Percentiles rank a stretch among this genome's conserved stretches.
Evolutionary conservation across 2,888 invertebrate species (phyloP).

Genomic region (Peribatodes rhomboidaria): DNA sequence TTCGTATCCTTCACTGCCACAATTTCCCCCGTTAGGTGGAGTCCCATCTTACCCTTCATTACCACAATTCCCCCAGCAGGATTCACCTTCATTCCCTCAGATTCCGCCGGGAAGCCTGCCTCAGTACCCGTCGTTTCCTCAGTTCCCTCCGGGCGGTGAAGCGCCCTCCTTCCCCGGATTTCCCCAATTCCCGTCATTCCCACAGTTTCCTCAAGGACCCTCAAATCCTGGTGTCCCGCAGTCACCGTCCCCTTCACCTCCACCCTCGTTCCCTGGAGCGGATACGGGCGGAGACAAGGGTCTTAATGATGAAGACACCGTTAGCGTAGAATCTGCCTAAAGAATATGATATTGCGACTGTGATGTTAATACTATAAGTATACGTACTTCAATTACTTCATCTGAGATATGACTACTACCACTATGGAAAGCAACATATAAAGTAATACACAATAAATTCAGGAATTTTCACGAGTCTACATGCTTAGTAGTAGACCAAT

Average conservation of each 20-base stretch:
- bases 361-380: not conserved
- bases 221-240: constrained; percentile 52
- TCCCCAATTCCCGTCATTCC: constrained; percentile 52
- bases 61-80: constrained; percentile 50
- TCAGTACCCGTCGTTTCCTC: constrained; percentile 47
- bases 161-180: constrained; percentile 41
- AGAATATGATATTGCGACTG: not conserved
- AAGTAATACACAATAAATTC: not conserved
- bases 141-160: constrained; percentile 48
- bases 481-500: constrained; percentile 6
- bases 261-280: constrained; percentile 63
- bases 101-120: constrained; percentile 25
- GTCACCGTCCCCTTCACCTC: constrained; percentile 59
- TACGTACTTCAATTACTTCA: not conserved
- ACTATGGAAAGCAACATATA: not conserved
- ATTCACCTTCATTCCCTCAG: constrained; percentile 38
- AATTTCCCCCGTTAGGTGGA: constrained; percentile 50
- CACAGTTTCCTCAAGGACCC: constrained; percentile 58
- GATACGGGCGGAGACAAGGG: constrained; percentile 61
- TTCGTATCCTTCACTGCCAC: constrained; percentile 30
- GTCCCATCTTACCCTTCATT: constrained; percentile 53
- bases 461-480: not conserved
- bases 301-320: constrained; percentile 76
- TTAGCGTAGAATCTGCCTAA: constrained; percentile 80
- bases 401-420: not conserved